These are phyloP conservation scores for Smithornis capensis DNA, from an alignment of 2,113 vertebrate genomes.

Conservation along the genomic window DNA sequence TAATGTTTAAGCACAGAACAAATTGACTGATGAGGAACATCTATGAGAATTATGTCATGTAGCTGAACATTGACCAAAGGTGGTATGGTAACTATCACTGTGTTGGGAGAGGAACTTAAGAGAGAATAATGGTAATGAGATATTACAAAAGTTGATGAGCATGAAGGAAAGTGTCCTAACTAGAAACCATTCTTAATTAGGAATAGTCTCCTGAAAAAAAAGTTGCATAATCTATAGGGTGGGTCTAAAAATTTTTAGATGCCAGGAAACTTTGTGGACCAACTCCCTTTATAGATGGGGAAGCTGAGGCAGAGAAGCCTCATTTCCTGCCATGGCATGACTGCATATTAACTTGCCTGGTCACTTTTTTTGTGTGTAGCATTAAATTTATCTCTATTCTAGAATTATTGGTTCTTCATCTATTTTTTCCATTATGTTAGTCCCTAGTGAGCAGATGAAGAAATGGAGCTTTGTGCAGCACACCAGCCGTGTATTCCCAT, in stretches of 20 bases:
- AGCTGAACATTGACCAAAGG: neutral
- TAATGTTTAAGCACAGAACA: neutral
- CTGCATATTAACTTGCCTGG: neutral
- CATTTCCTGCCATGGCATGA: neutral
- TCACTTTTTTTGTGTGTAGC: neutral
- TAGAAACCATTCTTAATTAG: neutral
- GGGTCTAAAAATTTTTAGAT: neutral
- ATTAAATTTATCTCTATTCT: neutral
- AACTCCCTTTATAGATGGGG: neutral
- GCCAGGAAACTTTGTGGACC: neutral
- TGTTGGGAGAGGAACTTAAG: neutral
- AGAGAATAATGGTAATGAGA: neutral
- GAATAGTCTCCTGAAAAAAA: neutral
- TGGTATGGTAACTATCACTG: rapidly evolving
- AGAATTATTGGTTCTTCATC: neutral
- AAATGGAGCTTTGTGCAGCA: neutral
- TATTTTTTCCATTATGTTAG: neutral
- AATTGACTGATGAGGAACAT: neutral
- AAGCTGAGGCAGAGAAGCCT: neutral
- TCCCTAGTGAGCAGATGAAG: neutral
- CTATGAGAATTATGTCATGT: neutral
- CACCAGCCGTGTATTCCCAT: neutral
- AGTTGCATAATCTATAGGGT: neutral
- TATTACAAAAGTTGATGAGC: neutral
- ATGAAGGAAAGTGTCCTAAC: neutral